Evolutionary conservation across 2,888 invertebrate species (phyloP), one percentile per base, ranked within the genome.

Genomic region (Euzophera pinguis): DNA sequence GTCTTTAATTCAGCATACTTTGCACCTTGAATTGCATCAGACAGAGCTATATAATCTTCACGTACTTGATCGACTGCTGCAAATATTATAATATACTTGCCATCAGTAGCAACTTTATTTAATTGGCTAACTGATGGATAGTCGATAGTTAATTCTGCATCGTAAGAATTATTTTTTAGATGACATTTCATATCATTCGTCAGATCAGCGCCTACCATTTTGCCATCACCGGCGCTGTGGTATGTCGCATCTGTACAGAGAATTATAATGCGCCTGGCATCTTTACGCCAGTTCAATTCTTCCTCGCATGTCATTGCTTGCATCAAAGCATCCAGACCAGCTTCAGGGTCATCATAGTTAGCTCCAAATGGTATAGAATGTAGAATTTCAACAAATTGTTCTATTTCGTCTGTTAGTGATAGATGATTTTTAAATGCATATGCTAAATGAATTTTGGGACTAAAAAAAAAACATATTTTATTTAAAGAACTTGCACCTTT

Each of bases 311-410:
- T 93, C 69, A 97, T 94, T 0, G 93, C 95, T 82, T 97, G 97
- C 94, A 98, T 95, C 43, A 97, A 83, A 8, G 95, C 97, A 75
- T 98, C 97, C 47, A 98, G 92, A 3, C 96, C 95, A 13, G 96
- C 96, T 83, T 97, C 97, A 0, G 95, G 95, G 3, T 91, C 84
- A 66, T 95, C 95, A 56, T 94, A 78, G 81, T 93, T 93, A 57
- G 57, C 89, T 75, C 57, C 91, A 55, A 81, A 65, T 1, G 47
- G 32, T 32, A 62, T 57, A 0, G 37, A 13, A 0, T 16, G 7
- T 6, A 77, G 58, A 4, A 9, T 50, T 0, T 49, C 0, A 13
- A 42, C 43, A 58, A 92, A 92, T 39, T 58, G 61, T 0, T 69
- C 54, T 12, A 93, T 91, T 59, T 95, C 78, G 0, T 84, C 73